Percentiles rank a stretch among this genome's conserved stretches.
phyloP scores from a whole-genome alignment of 2,888 invertebrate genomes.

The Busseola fusca region DNA sequence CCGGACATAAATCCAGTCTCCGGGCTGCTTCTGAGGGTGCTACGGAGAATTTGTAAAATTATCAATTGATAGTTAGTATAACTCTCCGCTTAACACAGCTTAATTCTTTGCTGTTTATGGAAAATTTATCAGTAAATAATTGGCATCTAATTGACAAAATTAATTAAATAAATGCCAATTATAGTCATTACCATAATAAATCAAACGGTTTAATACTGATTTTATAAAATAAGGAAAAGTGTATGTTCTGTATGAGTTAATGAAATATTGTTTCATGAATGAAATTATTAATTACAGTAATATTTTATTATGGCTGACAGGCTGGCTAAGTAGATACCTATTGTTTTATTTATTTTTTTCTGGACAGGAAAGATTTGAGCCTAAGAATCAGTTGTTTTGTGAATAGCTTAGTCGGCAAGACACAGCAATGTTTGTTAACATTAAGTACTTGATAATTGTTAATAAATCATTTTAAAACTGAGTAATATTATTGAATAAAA shows the following conservation, averaged over 20 bases:
- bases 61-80: neutral
- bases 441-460: neutral
- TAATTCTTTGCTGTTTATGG: neutral
- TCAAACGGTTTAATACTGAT: neutral
- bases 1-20: neutral
- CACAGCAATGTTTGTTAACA: neutral
- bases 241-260: neutral
- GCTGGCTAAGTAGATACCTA: neutral
- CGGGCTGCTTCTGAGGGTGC: neutral
- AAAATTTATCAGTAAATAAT: neutral
- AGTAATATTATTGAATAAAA: neutral
- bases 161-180: neutral
- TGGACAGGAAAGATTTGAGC: neutral
- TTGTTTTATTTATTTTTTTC: neutral
- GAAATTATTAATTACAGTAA: neutral
- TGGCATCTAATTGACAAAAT: neutral
- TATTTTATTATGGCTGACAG: neutral
- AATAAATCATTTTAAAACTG: neutral
- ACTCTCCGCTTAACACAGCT: neutral
- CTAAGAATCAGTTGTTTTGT: neutral
- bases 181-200: neutral
- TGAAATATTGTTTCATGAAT: conserved; percentile 6
- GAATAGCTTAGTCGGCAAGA: neutral
- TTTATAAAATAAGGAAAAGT: conserved; percentile 19
- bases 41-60: too few relatives aligned